A percentile compares a stretch with the other conserved stretches of the same genome.
These are phyloP conservation scores for Oikopleura vanhoeffeni DNA, from an alignment of 23 tunicate species.

Conservation along the genomic window DNA sequence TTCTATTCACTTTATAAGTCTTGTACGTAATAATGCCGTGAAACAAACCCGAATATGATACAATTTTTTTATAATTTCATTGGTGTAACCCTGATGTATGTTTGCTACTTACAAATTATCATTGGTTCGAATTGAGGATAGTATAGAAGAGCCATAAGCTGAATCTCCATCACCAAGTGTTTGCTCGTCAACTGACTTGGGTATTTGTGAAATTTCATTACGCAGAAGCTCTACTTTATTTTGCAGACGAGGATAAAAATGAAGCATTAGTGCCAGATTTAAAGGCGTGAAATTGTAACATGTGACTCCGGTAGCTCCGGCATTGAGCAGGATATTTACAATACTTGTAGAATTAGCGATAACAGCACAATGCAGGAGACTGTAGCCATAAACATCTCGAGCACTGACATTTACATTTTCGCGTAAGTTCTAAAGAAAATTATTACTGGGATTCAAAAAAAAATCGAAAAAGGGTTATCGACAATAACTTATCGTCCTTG, in stretches of 20 bases:
- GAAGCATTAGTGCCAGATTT: neutral
- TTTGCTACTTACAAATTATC: no score
- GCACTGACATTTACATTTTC: neutral
- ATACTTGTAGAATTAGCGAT: neutral
- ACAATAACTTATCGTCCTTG: no score
- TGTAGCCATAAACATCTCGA: neutral
- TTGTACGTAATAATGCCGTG: no score
- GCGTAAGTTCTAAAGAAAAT: neutral
- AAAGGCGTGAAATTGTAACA: neutral
- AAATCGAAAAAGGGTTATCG: no score
- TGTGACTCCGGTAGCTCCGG: neutral
- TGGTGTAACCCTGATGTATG: no score
- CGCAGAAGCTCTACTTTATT: neutral
- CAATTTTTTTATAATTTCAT: no score
- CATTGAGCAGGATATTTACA: neutral
- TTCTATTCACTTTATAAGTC: no score
- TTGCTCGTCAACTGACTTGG: neutral
- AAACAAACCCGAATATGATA: no score
- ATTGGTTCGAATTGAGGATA: no score
- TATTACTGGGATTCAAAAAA: no score
- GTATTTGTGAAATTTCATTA: neutral
- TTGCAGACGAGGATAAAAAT: neutral
- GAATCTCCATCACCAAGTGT: neutral
- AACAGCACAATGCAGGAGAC: neutral
- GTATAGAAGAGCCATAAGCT: slow-evolving; percentile 9